Base-by-base conservation (phyloP, 2,888 invertebrate species). In the Hypomecis atomaria region DNA sequence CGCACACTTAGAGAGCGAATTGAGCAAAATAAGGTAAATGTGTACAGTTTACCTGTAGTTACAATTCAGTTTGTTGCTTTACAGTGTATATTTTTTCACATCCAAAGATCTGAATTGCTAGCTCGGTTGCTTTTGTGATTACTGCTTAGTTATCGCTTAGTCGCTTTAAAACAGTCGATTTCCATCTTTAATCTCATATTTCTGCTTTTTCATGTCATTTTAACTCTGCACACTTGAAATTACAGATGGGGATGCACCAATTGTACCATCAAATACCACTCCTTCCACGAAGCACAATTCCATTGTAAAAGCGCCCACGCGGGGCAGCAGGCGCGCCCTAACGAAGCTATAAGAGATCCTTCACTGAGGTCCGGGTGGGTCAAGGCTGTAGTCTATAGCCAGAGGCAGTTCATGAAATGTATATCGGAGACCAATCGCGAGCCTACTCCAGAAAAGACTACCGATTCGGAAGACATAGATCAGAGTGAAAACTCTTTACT, bases 241-340 rank as follows among this genome's bases (percentile, higher is more conserved):
- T 81, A 4, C 82, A 92, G 92, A 64, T 92, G 92, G 92, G 81
- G 84, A 61, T 92, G 92, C 76, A 87, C 81, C 54, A 70, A 64
- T 33, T 92, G 92, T 62, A 54, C 78, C 3, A 66, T 70, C 1
- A 82, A 81, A 40, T 90, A 87, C 74, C 83, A 82, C 59, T 84
- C 83, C 0, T 92, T 89, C 71, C 91, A 92, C 71, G 87, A 89
- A 67, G 91, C 89, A 1, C 90, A 88, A 74, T 86, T 84, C 63
- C 92, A 92, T 69, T 87, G 90, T 66, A 85, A 83, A 67, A 83
- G 79, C 37, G 70, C 52, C 0, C 89, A 90, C 64, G 67, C 66
- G 0, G 78, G 77, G 0, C 71, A 57, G 34, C 56, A 74, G 0
- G 75, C 88, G 0, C 74, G 84, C 0, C 87, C 88, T 0, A 70